Evolutionary conservation across 2,888 invertebrate species (phyloP), one percentile per base, ranked within the genome.

Genomic region (Cinara cedri): DNA sequence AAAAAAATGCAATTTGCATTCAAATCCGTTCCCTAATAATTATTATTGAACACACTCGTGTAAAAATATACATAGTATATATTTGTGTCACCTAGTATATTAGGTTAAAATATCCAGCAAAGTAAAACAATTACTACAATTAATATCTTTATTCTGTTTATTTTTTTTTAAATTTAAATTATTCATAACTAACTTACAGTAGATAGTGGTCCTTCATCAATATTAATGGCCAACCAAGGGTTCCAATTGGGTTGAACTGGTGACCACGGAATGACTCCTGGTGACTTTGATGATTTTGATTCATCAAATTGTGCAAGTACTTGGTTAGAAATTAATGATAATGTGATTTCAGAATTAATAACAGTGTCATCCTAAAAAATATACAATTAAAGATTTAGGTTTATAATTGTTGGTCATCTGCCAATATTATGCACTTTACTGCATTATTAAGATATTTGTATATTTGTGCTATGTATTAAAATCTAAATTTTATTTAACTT

Each of bases 171-270:
- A 4, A 19, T 44, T 19, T 14, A 65, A 65, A 44, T 44, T 11
- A 44, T n/a, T 21, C 21, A 55, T 55, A 21, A 55, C 9, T 11
- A 81, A 76, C 80, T 65, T 74, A 83, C 83, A 10, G 89, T 88
- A 0, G 94, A 91, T 81, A 94, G 85, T 1, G 92, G 92, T 0
- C 97, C 97, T 85, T 98, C 98, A 84, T 98, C 96, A 84, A 99
- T 97, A 85, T 98, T 98, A 84, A 95, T 96, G 0, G 92, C 93
- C 19, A 92, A 92, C 98, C 98, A 99, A 0, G 97, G 93, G 86
- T 99, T 97, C 98, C 98, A 99, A 86, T 99, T 99, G 6, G 90
- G 90, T 84, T 93, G 92, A 0, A 98, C 97, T 1, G 98, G 98
- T 0, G 96, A 94, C 98, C 98, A 99, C 0, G 96, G 91, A 1